phyloP scores from a whole-genome alignment of 2,888 invertebrate genomes.

The Tetramorium bicarinatum region DNA sequence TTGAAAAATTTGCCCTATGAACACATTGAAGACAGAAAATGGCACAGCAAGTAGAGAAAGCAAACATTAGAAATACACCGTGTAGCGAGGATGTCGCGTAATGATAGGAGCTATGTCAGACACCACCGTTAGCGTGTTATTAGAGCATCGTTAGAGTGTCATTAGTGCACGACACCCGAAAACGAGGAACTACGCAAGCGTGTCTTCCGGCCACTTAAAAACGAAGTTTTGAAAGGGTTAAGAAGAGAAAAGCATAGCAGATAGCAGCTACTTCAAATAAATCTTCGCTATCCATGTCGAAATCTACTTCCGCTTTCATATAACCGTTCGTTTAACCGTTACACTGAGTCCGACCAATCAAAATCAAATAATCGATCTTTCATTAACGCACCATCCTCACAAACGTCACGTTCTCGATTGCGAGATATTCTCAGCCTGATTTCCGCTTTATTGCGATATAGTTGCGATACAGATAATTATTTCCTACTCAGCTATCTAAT shows the following conservation, averaged over 20 bases:
- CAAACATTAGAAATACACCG: not conserved
- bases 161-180: conserved; percentile 65
- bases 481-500: not conserved
- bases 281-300: conserved; percentile 7
- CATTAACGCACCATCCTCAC: not conserved
- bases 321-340: not conserved
- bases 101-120: conserved; percentile 57
- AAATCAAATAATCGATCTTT: conserved; percentile 11
- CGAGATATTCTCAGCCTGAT: not conserved
- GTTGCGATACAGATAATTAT: conserved; percentile 1
- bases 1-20: conserved; percentile 6
- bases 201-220: conserved; percentile 56
- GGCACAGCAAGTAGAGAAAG: not conserved
- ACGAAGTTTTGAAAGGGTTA: conserved; percentile 24
- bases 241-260: not conserved
- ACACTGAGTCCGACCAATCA: not conserved
- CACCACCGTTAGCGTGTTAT: conserved; percentile 67
- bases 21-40: conserved; percentile 5
- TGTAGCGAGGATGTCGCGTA: conserved; percentile 51
- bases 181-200: conserved; percentile 37
- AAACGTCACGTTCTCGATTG: conserved; percentile 17
- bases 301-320: conserved; percentile 16
- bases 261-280: conserved; percentile 5
- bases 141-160: conserved; percentile 66
- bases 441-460: not conserved